A percentile compares a stretch with the other conserved stretches of the same genome.
phyloP scores from a whole-genome alignment of 2,113 vertebrate genomes.

The Lagenorhynchus albirostris region DNA sequence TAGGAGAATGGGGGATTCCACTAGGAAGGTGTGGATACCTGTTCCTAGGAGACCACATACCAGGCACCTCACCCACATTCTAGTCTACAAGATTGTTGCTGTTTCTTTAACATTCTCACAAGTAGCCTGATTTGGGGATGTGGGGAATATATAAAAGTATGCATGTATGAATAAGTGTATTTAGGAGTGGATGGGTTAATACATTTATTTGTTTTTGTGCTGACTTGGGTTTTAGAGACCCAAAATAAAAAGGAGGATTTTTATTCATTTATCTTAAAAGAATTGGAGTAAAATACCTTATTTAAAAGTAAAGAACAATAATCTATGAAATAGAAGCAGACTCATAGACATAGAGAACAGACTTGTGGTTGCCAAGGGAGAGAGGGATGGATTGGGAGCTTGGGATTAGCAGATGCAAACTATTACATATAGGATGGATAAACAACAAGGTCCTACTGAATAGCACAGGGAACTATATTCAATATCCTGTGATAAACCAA shows the following conservation, averaged over 20 bases:
- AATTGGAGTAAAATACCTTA: neutral
- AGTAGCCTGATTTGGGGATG: neutral
- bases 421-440: neutral
- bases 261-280: neutral
- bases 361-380: neutral
- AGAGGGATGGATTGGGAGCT: neutral
- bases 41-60: neutral
- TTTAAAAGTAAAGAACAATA: neutral
- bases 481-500: neutral
- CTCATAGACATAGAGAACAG: neutral
- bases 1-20: neutral
- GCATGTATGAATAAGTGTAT: neutral
- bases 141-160: neutral
- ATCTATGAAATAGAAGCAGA: neutral
- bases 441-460: neutral
- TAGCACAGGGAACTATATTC: neutral
- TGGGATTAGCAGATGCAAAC: neutral
- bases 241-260: neutral
- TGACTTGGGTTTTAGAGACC: constrained; percentile 14
- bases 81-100: neutral
- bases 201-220: neutral
- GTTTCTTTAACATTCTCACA: neutral
- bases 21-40: neutral
- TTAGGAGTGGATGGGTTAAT: neutral
- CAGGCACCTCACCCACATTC: neutral